Base-by-base conservation (phyloP, 1,140 invertebrate genomes). In the Panagrolaimus sp. region DNA sequence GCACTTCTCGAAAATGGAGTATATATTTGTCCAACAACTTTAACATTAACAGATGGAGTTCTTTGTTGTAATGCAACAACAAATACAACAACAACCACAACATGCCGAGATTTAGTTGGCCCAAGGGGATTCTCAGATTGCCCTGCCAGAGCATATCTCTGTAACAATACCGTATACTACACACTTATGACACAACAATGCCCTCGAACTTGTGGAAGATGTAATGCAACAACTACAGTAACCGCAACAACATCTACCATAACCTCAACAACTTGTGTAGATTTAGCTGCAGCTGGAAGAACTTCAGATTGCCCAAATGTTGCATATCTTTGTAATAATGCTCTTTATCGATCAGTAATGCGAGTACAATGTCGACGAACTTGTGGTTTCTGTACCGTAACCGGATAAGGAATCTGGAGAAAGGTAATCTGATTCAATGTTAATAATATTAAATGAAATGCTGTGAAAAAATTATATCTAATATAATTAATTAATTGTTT, bases 121-220 rank as follows among this genome's bases (percentile, higher is more conserved):
- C 9, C 52, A 12, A 28, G 28, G 12, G 52, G 52, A 21, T 26
- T 12, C 17, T 58, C 52, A 0, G 67, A 69, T 21, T 69, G 67
- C 24, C 66, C 63, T 6, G n/a, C 7, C 0, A 5, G 17, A 17
- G 62, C 63, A 15, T 38, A 69, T 15, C 15, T 69, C 69, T 69
- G 67, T 44, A 69, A 69, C 65, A 69, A 69, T 28, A n/a, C 32
- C 10, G 32, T 69, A n/a, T 69, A 69, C 38, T 69, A 69, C 15
- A 24, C 15, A 28, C 24, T 69, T 8, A 69, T 69, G 67, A 69
- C 67, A 4, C 63, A 69, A 17, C 67, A 69, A 48, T 69, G 67
- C 62, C 67, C 67, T 10, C n/a, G 21, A 21, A 69, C 67, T 6
- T 69, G 67, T 58, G 52, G 52, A 4, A 12, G 52, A 12, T 58